phyloP scores from a whole-genome alignment of 2,888 invertebrate species.

The Lagria hirta region DNA sequence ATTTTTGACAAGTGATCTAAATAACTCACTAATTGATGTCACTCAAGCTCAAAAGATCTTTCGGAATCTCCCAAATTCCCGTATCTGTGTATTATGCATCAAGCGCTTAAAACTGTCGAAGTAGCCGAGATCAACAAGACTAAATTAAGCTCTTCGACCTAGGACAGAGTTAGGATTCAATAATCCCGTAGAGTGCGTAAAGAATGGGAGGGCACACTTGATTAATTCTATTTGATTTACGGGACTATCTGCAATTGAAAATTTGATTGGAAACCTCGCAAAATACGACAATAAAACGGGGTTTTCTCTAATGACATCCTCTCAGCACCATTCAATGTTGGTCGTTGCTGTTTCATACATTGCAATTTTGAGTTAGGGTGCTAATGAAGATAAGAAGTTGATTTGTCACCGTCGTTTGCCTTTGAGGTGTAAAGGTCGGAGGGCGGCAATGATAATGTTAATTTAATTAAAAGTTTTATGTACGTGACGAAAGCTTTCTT shows the following conservation, averaged over 20 bases:
- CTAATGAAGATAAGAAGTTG: slow-evolving; percentile 23
- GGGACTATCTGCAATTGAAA: slow-evolving; percentile 18
- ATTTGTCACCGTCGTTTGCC: slow-evolving; percentile 19
- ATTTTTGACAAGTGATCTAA: too few species aligned
- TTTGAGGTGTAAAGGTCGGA: too few species aligned
- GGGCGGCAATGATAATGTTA: too few species aligned
- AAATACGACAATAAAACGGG: slow-evolving; percentile 5
- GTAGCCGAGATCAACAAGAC: slow-evolving; percentile 5
- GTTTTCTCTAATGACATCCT: slow-evolving; percentile 6
- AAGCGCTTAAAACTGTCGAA: slow-evolving; percentile 9
- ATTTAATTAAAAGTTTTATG: slow-evolving; percentile 18
- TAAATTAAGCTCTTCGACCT: slow-evolving; percentile 15
- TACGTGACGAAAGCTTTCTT: too few species aligned
- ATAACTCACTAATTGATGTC: too few species aligned
- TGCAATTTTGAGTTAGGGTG: slow-evolving; percentile 8
- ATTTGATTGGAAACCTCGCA: slow-evolving; percentile 21
- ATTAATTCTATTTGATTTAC: slow-evolving; percentile 24
- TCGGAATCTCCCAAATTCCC: slow-evolving; percentile 5
- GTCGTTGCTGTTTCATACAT: not conserved
- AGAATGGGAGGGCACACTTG: slow-evolving; percentile 11
- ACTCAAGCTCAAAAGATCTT: too few species aligned
- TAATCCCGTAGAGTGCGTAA: slow-evolving; percentile 14
- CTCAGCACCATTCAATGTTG: not conserved
- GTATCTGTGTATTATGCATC: slow-evolving; percentile 1
- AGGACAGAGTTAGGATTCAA: slow-evolving; percentile 12